Conservation (phyloP, 2,113 vertebrate species). For the Ancistrus triradiatus region DNA sequence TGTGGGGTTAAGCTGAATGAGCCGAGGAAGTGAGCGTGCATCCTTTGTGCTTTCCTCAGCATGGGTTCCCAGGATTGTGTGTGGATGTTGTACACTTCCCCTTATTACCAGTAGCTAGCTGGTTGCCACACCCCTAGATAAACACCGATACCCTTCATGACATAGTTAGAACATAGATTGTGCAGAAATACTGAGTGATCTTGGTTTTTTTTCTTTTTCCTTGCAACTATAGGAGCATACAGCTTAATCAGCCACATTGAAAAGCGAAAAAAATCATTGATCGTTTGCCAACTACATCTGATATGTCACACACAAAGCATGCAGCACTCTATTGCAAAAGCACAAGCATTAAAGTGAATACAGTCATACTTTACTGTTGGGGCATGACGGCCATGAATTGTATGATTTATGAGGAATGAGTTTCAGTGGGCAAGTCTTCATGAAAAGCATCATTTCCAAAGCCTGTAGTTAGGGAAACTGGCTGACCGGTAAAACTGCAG, state of each 20-base stretch:
- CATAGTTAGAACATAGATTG: not conserved
- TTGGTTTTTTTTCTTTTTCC: too few species aligned
- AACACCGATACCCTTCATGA: constrained; percentile 14
- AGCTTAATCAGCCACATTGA: too few species aligned
- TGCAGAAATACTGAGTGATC: not conserved
- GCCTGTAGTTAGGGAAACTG: too few species aligned
- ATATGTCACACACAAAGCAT: not conserved
- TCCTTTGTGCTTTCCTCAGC: constrained; percentile 36
- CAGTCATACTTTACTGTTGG: not conserved
- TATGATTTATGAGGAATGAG: not conserved
- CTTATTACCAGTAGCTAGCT: not conserved
- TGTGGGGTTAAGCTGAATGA: not conserved
- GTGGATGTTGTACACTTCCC: constrained; percentile 9
- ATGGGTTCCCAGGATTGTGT: constrained; percentile 35
- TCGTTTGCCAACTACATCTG: not conserved
- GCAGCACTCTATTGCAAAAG: not conserved
- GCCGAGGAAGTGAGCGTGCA: constrained; percentile 23
- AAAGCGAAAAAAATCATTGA: not conserved
- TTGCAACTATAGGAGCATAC: too few species aligned
- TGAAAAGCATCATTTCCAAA: too few species aligned
- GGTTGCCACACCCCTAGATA: not conserved
- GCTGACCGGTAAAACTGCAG: too few species aligned
- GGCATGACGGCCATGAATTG: not conserved
- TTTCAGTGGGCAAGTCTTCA: too few species aligned
- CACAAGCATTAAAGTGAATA: not conserved